These are phyloP conservation scores for Coecobrya sp. DNA, from an alignment of 2,888 invertebrate genomes.

Conservation along the genomic window DNA sequence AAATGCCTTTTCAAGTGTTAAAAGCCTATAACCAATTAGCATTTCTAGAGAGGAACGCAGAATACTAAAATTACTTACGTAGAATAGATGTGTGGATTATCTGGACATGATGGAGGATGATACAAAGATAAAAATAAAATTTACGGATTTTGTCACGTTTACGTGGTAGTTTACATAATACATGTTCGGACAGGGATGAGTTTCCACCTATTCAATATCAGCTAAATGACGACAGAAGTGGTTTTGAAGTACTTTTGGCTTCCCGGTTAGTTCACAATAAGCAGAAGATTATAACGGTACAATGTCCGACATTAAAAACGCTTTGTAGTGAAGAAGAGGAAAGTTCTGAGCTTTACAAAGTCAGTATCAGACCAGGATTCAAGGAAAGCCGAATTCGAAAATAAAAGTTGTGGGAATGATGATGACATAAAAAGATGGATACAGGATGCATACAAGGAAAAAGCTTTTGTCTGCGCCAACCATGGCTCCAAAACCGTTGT, in stretches of 20 bases:
- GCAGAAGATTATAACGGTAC: background rate
- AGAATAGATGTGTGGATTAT: background rate
- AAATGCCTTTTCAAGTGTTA: background rate
- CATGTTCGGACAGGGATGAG: background rate
- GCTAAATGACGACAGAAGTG: background rate
- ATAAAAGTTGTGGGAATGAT: background rate
- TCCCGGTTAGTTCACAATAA: background rate
- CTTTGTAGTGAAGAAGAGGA: background rate
- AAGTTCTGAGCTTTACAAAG: background rate
- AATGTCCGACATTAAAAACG: background rate
- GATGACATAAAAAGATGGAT: background rate
- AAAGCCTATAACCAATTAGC: conserved; percentile 25
- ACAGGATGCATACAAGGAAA: background rate
- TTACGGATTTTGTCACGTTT: background rate
- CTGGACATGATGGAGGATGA: conserved; percentile 3
- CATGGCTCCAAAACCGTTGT: background rate
- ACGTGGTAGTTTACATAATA: background rate
- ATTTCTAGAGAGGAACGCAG: background rate
- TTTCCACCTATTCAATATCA: background rate
- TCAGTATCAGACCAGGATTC: background rate
- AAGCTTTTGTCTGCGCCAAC: background rate
- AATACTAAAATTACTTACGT: background rate
- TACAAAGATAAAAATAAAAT: background rate
- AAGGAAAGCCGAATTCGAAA: background rate
- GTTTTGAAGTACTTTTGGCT: background rate